Base-by-base conservation (phyloP, 2,888 invertebrate genomes). In the Agelastica alni region DNA sequence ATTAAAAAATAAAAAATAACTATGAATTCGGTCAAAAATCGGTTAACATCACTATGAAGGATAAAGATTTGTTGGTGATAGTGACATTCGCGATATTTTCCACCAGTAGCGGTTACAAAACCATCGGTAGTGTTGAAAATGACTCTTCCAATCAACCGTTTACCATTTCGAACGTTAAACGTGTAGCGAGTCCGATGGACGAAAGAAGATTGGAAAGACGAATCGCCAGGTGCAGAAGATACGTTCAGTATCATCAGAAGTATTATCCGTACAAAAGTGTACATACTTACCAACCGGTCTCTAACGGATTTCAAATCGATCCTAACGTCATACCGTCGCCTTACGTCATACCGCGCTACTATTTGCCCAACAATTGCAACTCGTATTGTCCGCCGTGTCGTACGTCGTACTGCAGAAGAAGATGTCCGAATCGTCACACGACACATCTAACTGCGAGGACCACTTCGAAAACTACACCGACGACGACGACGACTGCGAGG, bases 351-450 rank as follows among this genome's bases (percentile, higher is more conserved):
- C 58, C 58, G 6, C 30, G 39, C 13, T 56, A 53, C 20, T 58
- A 57, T 36, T 14, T 45, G 6, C 57, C 59, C 3, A 36, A 59
- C 3, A 61, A 58, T 17, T 65, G 62, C 41, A 54, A 60, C 39
- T 58, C 20, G 37, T 68, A 66, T 45, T 69, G 67, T 34, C 22
- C 44, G 16, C 52, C 60, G 16, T 68, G 68, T 51, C 64, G 65
- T 3, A 63, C 63, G 10, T 59, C 63, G 2, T 59, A 43, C 22
- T 70, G 70, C 43, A 52, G 63, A 41, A 63, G 67, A 30, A 41
- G 64, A 42, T 69, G 69, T 52, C 61, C 64, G 2, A 30, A 28
- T 4, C n/a, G 16, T 17, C 9, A 26, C 9, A 6, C 26, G 6
- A 26, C 26, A 6, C 2, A 2, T 37, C 34, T 47, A 17, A 37